These are phyloP conservation scores for Stenodera caucasica DNA, from an alignment of 2,888 invertebrate genomes.

Conservation along the genomic window DNA sequence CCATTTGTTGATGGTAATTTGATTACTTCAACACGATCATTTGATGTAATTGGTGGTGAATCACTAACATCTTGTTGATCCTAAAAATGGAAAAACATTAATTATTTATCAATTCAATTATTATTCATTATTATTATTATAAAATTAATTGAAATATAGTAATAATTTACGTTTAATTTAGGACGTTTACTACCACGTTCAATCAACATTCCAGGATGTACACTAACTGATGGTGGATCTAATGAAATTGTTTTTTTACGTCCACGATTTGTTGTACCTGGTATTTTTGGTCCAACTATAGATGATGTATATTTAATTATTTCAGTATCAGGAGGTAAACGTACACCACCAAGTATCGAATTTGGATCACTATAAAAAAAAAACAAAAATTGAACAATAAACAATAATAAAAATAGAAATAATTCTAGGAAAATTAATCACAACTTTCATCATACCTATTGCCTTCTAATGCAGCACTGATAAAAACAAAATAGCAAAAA, in stretches of 20 bases:
- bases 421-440: background rate
- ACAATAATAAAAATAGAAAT: slow-evolving; percentile 24
- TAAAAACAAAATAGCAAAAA: slow-evolving; percentile 44
- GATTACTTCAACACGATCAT: slow-evolving; percentile 80
- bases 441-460: slow-evolving; percentile 60
- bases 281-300: slow-evolving; percentile 82
- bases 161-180: slow-evolving; percentile 47
- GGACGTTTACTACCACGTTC: slow-evolving; percentile 56
- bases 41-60: slow-evolving; percentile 49
- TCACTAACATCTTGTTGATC: slow-evolving; percentile 43
- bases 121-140: slow-evolving; percentile 4
- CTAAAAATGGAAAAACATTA: slow-evolving; percentile 31
- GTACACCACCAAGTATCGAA: slow-evolving; percentile 79
- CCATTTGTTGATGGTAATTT: slow-evolving; percentile 71
- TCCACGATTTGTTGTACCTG: slow-evolving; percentile 81
- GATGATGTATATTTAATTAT: slow-evolving; percentile 89
- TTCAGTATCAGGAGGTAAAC: slow-evolving; percentile 85
- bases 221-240: slow-evolving; percentile 70
- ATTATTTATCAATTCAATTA: background rate
- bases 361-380: slow-evolving; percentile 70
- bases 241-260: slow-evolving; percentile 87
- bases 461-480: slow-evolving; percentile 72
- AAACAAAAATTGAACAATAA: slow-evolving; percentile 3
- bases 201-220: slow-evolving; percentile 59
- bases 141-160: background rate